These are phyloP conservation scores for Sebastes kiyomatsui DNA, from an alignment of 2,797 vertebrate species.

Conservation along the genomic window DNA sequence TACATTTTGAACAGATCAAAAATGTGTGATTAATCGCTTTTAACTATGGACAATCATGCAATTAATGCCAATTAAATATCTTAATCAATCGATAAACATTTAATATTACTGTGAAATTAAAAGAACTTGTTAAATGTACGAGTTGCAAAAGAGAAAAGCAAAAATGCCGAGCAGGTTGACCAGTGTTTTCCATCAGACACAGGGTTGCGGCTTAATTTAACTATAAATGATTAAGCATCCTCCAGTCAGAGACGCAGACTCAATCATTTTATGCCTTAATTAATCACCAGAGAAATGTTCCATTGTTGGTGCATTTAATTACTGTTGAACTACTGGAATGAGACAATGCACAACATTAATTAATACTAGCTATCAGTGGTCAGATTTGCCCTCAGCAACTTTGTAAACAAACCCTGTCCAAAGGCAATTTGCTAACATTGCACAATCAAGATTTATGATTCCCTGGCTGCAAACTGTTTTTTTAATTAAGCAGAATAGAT, in stretches of 20 bases:
- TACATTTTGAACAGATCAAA: too few species aligned
- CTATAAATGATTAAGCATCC: slow-evolving; percentile 76
- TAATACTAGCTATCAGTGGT: slow-evolving; percentile 74
- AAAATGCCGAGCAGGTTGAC: slow-evolving; percentile 63
- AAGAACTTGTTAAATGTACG: slow-evolving; percentile 24
- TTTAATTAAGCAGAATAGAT: slow-evolving; percentile 69
- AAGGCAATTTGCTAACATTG: slow-evolving; percentile 65
- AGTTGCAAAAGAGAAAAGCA: slow-evolving; percentile 28
- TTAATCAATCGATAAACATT: too few species aligned
- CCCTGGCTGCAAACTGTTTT: slow-evolving; percentile 49
- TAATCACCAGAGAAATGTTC: slow-evolving; percentile 69
- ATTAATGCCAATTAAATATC: too few species aligned
- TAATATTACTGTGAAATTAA: slow-evolving; percentile 30
- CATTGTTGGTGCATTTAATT: slow-evolving; percentile 75
- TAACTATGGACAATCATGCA: too few species aligned
- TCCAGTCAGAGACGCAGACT: slow-evolving; percentile 58
- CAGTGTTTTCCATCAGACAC: slow-evolving; percentile 59
- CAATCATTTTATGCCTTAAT: slow-evolving; percentile 71
- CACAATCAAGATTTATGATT: slow-evolving; percentile 76
- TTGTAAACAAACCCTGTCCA: slow-evolving; percentile 68
- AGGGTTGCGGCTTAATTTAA: slow-evolving; percentile 63
- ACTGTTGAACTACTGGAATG: slow-evolving; percentile 56
- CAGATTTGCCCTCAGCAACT: slow-evolving; percentile 62
- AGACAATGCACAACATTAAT: slow-evolving; percentile 78
- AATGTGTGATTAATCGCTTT: too few species aligned